Conservation (phyloP, 2,888 invertebrate genomes). For the Andrena hattorfiana region DNA sequence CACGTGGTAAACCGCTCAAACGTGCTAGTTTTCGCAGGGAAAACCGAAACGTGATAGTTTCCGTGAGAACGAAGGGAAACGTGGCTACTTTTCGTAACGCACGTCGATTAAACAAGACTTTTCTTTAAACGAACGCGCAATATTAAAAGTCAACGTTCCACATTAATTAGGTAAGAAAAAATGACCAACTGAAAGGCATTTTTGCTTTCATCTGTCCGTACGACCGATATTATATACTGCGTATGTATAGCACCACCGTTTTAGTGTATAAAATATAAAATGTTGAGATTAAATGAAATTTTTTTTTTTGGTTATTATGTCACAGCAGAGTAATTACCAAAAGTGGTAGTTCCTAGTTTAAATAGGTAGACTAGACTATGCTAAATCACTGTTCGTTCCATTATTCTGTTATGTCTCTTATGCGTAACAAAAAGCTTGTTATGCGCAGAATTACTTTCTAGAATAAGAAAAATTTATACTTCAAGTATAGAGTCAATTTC, state of each 20-base stretch:
- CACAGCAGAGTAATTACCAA: slow-evolving; percentile 73
- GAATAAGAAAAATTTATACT: slow-evolving; percentile 24
- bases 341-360: slow-evolving; percentile 70
- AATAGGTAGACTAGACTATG: slow-evolving; percentile 76
- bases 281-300: slow-evolving; percentile 67
- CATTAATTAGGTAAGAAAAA: slow-evolving; percentile 22
- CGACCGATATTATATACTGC: slow-evolving; percentile 49
- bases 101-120: slow-evolving; percentile 31
- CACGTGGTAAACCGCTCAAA: too few species aligned
- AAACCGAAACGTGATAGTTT: too few species aligned
- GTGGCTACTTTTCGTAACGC: too few species aligned
- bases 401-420: slow-evolving; percentile 46
- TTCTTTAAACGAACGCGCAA: slow-evolving; percentile 16
- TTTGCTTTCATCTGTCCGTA: slow-evolving; percentile 15
- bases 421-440: slow-evolving; percentile 46
- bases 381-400: slow-evolving; percentile 73
- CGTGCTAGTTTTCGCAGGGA: too few species aligned
- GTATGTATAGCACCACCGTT: slow-evolving; percentile 38
- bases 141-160: slow-evolving; percentile 9
- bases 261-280: slow-evolving; percentile 77
- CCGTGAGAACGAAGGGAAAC: too few species aligned
- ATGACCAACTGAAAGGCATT: slow-evolving; percentile 3
- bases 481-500: slow-evolving; percentile 18
- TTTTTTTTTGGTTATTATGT: slow-evolving; percentile 73
- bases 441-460: slow-evolving; percentile 40